phyloP scores from a whole-genome alignment of 2,888 invertebrate genomes.

The Dascillus cervinus region DNA sequence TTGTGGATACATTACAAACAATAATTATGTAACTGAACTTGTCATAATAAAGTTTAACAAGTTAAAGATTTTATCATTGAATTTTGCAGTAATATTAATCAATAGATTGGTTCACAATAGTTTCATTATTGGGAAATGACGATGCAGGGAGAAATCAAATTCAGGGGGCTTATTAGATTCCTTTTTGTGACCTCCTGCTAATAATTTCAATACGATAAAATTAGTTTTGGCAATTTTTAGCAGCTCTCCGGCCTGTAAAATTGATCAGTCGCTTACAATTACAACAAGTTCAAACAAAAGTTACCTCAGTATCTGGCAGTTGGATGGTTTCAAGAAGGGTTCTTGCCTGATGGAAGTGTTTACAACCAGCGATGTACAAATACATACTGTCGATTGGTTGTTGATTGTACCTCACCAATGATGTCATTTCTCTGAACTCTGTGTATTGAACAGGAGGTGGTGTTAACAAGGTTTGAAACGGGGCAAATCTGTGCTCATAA shows the following conservation, averaged over 20 bases:
- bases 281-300: conserved; percentile 1
- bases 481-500: conserved; percentile 89
- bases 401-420: conserved; percentile 49
- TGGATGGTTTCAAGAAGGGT: conserved; percentile 76
- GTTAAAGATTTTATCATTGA: too few species aligned
- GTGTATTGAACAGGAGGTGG: conserved; percentile 89
- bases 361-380: conserved; percentile 75
- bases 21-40: too few species aligned
- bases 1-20: too few species aligned
- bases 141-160: conserved; percentile 85
- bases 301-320: conserved; percentile 73
- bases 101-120: conserved; percentile 25
- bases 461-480: conserved; percentile 76
- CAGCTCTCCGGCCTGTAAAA: conserved; percentile 65
- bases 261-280: conserved; percentile 7
- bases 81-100: conserved; percentile 1
- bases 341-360: conserved; percentile 88
- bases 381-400: conserved; percentile 48
- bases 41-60: too few species aligned
- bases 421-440: conserved; percentile 81
- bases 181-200: conserved; percentile 87
- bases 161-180: conserved; percentile 78
- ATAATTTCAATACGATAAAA: conserved; percentile 86
- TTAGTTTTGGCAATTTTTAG: conserved; percentile 92
- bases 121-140: conserved; percentile 88